Evolutionary conservation across 2,797 vertebrate genomes (phyloP).

Genomic region (Pterois miles): DNA sequence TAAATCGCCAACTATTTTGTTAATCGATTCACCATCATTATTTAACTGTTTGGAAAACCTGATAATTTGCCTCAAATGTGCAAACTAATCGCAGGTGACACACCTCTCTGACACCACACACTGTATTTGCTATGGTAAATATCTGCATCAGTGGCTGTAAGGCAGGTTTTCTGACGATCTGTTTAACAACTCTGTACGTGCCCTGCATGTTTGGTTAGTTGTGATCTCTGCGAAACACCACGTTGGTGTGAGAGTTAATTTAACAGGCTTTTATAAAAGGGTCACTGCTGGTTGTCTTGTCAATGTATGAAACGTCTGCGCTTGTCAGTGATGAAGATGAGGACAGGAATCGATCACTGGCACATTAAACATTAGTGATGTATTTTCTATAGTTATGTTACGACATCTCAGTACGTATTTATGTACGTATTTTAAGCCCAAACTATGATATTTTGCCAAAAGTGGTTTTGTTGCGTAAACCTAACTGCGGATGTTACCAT

Average conservation of each 20-base stretch:
- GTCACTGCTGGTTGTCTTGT: slow-evolving; percentile 57
- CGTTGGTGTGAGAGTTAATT: slow-evolving; percentile 67
- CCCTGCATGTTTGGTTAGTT: slow-evolving; percentile 55
- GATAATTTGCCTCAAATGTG: slow-evolving; percentile 3
- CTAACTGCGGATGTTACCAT: too few relatives aligned
- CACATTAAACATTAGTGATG: slow-evolving; percentile 93
- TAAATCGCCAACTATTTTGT: too few relatives aligned
- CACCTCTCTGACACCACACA: background rate
- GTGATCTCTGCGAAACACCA: slow-evolving; percentile 61
- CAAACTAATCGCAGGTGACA: background rate
- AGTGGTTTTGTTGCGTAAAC: too few relatives aligned
- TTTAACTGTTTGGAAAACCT: background rate
- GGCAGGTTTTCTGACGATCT: slow-evolving; percentile 60
- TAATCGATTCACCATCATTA: background rate
- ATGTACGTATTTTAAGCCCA: too few relatives aligned
- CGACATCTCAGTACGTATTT: too few relatives aligned
- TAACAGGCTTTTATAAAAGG: slow-evolving; percentile 54
- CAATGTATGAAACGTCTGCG: slow-evolving; percentile 59
- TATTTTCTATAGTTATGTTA: too few relatives aligned
- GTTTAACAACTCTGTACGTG: slow-evolving; percentile 40
- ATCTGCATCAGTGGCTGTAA: slow-evolving; percentile 40
- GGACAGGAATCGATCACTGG: slow-evolving; percentile 92
- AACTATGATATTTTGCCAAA: too few relatives aligned
- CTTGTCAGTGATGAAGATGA: slow-evolving; percentile 75
- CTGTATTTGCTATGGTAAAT: slow-evolving; percentile 17